Evolutionary conservation across 2,113 vertebrate species (phyloP).

Genomic region (Scatophagus argus): DNA sequence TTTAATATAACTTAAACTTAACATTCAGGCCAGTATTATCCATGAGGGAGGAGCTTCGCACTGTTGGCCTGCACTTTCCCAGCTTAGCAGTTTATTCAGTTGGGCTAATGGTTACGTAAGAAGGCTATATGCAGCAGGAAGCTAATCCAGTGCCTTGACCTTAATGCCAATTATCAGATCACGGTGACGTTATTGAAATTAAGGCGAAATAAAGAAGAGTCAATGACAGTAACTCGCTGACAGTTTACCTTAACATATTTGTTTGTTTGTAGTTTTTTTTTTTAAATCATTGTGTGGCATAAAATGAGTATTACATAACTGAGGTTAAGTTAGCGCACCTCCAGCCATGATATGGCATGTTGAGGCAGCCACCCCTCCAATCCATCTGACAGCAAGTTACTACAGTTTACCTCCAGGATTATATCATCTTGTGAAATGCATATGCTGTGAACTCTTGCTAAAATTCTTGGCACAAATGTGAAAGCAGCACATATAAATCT

Average conservation of each 20-base stretch:
- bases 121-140: constrained; percentile 78
- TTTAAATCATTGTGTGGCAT: too few relatives aligned
- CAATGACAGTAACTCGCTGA: background rate
- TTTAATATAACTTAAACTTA: background rate
- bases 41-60: constrained; percentile 31
- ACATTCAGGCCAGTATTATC: constrained; percentile 14
- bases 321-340: background rate
- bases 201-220: constrained; percentile 35
- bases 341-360: constrained; percentile 8
- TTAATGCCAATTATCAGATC: constrained; percentile 85
- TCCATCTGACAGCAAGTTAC: background rate
- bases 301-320: background rate
- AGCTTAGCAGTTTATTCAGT: constrained; percentile 80
- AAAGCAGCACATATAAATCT: background rate
- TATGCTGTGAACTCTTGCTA: too few relatives aligned
- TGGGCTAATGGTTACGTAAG: constrained; percentile 74
- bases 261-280: too few relatives aligned
- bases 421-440: too few relatives aligned
- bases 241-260: too few relatives aligned
- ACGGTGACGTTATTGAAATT: constrained; percentile 65
- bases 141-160: constrained; percentile 77
- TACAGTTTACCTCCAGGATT: background rate
- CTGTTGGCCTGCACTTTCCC: constrained; percentile 52
- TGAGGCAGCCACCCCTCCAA: background rate
- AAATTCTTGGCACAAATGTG: background rate